A percentile compares a stretch with the other conserved stretches of the same genome.
phyloP scores from a whole-genome alignment of 2,888 invertebrate genomes.

The Furcula furcula region DNA sequence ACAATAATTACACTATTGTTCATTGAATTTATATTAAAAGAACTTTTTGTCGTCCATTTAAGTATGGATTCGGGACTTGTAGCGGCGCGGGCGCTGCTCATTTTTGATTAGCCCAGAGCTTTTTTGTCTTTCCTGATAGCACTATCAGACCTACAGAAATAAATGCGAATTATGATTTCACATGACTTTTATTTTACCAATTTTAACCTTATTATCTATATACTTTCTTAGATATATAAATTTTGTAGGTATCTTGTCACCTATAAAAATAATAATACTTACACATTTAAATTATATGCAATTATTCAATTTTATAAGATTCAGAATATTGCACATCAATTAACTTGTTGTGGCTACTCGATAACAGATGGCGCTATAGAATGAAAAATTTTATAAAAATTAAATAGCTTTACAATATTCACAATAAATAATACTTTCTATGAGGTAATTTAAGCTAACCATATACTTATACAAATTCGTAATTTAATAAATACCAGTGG shows the following conservation, averaged over 20 bases:
- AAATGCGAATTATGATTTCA: conserved; percentile 43
- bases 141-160: conserved; percentile 84
- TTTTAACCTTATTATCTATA: background rate
- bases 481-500: too few relatives aligned
- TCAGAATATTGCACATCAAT: too few relatives aligned
- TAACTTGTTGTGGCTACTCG: conserved; percentile 30
- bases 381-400: conserved; percentile 3
- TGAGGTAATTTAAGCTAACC: too few relatives aligned
- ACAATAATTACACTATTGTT: conserved; percentile 17
- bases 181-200: conserved; percentile 49
- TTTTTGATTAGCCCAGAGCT: conserved; percentile 83
- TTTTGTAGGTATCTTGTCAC: too few relatives aligned
- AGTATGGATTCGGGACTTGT: conserved; percentile 37
- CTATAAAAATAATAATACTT: too few relatives aligned
- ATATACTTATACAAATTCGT: too few relatives aligned
- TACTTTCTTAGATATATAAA: background rate
- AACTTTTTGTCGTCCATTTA: too few relatives aligned
- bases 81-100: conserved; percentile 69
- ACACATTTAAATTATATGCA: too few relatives aligned
- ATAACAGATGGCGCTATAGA: conserved; percentile 54
- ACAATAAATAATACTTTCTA: too few relatives aligned
- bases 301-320: too few relatives aligned
- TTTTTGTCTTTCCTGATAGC: conserved; percentile 81
- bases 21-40: too few relatives aligned
- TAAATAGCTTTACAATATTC: background rate